Conservation (phyloP, 1,140 invertebrate species). For the Pectinophora gossypiella region DNA sequence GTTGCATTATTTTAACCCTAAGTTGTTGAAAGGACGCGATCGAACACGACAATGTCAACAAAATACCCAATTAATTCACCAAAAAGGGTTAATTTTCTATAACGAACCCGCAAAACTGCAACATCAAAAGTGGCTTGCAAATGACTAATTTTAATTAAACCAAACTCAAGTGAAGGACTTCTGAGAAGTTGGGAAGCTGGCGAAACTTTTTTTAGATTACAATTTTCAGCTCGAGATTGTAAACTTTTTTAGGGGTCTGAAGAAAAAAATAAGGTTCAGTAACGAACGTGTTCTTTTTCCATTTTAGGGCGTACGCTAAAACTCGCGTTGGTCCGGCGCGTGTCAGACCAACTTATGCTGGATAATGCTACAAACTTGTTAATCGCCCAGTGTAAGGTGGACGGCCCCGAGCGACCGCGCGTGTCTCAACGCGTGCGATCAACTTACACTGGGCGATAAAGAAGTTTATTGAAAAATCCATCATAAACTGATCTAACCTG, state of each 20-base stretch:
- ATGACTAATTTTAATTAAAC: slow-evolving; percentile 41
- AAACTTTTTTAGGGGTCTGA: not conserved
- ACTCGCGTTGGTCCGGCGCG: too few relatives aligned
- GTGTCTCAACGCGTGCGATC: too few relatives aligned
- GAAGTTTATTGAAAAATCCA: too few relatives aligned
- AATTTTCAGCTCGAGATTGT: not conserved
- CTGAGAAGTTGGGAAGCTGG: not conserved
- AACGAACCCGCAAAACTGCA: slow-evolving; percentile 29
- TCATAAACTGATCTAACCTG: too few relatives aligned
- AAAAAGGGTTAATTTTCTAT: slow-evolving; percentile 44
- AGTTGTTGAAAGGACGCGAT: not conserved
- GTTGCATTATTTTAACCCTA: not conserved
- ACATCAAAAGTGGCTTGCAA: slow-evolving; percentile 28
- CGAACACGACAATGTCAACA: not conserved
- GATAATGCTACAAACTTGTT: too few relatives aligned
- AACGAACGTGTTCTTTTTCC: too few relatives aligned
- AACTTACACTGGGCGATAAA: too few relatives aligned
- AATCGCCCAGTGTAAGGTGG: too few relatives aligned
- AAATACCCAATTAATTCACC: slow-evolving; percentile 39
- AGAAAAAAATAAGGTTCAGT: too few relatives aligned
- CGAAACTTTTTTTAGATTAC: not conserved
- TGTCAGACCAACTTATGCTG: too few relatives aligned
- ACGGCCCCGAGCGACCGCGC: too few relatives aligned
- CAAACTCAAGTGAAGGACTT: not conserved
- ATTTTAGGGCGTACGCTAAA: too few relatives aligned